phyloP scores from a whole-genome alignment of 1,140 invertebrate genomes.

The Rhagoletis zephyria region DNA sequence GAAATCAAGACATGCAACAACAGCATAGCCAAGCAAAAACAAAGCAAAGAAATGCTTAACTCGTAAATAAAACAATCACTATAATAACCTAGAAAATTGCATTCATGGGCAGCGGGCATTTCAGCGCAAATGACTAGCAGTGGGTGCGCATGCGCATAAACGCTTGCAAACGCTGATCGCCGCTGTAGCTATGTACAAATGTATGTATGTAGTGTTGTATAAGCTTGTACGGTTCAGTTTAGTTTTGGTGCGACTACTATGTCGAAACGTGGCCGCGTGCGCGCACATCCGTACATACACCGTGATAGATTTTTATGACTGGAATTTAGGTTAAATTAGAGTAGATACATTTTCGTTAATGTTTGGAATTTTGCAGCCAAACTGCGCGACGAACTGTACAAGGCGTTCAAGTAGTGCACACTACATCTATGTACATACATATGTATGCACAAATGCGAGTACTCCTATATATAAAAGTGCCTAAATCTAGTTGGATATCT shows the following conservation, averaged over 20 bases:
- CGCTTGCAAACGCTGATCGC: background rate
- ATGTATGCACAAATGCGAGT: background rate
- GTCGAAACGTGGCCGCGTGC: slow-evolving; percentile 13
- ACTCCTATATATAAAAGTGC: background rate
- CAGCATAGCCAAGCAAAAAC: background rate
- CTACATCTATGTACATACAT: too few species aligned
- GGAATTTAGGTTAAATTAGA: slow-evolving; percentile 56
- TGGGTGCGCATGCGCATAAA: slow-evolving; percentile 45
- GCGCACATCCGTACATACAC: background rate
- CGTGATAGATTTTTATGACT: slow-evolving; percentile 51
- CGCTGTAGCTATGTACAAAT: background rate
- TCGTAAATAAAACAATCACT: slow-evolving; percentile 46
- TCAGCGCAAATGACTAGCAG: background rate
- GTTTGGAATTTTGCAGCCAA: slow-evolving; percentile 41
- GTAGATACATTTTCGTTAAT: slow-evolving; percentile 53
- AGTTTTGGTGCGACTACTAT: slow-evolving; percentile 21
- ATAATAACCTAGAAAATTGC: slow-evolving; percentile 52
- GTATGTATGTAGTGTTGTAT: background rate
- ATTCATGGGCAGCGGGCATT: slow-evolving; percentile 23
- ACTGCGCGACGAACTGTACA: background rate
- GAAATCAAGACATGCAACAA: background rate
- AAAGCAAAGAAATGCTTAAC: background rate
- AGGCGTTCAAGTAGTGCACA: background rate
- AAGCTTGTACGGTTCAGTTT: background rate
- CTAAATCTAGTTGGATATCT: slow-evolving; percentile 24